Conservation (phyloP, 92 coral and sea anemone genomes). For the Porites divaricata region DNA sequence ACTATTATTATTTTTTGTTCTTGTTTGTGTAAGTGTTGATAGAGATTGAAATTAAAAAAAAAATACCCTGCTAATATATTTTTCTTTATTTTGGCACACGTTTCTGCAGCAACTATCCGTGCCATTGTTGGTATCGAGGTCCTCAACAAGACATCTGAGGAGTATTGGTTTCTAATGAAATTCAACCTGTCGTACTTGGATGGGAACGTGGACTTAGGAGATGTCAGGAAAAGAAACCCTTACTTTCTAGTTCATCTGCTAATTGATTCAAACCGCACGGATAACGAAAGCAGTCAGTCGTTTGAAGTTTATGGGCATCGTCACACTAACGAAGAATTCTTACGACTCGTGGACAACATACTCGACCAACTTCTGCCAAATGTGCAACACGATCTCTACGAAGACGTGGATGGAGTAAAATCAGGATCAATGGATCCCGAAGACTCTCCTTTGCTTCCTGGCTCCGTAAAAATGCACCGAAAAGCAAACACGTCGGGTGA, state of each 20-base stretch:
- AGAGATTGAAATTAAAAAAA: no score
- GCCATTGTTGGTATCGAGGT: conserved; percentile 36
- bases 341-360: conserved; percentile 26
- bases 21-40: no score
- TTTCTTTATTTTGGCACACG: no score
- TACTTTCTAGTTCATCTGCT: conserved; percentile 41
- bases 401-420: conserved; percentile 44
- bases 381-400: conserved; percentile 45
- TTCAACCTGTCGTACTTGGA: conserved; percentile 13
- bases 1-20: no score
- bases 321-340: conserved; percentile 13
- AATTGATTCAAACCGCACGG: neutral
- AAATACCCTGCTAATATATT: no score
- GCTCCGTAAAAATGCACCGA: conserved; percentile 59
- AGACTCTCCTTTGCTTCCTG: conserved; percentile 43
- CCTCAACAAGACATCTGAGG: conserved; percentile 53
- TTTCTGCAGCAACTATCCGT: conserved; percentile 27
- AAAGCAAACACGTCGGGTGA: conserved; percentile 41
- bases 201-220: neutral
- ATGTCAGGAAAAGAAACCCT: neutral
- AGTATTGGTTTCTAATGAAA: conserved; percentile 54
- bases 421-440: conserved; percentile 20
- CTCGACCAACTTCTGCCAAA: conserved; percentile 41
- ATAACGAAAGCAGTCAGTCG: conserved; percentile 4
- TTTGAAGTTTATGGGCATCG: conserved; percentile 39